Percentiles rank a stretch among this genome's conserved stretches.
These are phyloP conservation scores for Drosophila pallidifrons DNA, from an alignment of 1,140 invertebrate genomes.

Conservation along the genomic window DNA sequence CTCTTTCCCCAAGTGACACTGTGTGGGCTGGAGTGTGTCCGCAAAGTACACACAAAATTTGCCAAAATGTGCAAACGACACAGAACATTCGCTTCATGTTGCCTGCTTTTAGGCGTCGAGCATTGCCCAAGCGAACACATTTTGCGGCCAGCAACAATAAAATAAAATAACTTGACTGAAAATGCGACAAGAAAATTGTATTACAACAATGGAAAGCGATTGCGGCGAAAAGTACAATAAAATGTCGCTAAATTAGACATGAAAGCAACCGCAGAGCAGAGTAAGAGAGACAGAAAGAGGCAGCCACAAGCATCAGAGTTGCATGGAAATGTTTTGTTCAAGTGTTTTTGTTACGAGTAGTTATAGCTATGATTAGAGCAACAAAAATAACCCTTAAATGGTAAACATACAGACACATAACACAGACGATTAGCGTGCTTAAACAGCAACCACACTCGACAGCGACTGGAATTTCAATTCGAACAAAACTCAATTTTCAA, in stretches of 20 bases:
- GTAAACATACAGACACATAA: too few relatives aligned
- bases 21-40: slow-evolving; percentile 41
- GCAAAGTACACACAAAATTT: slow-evolving; percentile 64
- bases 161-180: slow-evolving; percentile 67
- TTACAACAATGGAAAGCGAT: slow-evolving; percentile 81
- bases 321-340: slow-evolving; percentile 32
- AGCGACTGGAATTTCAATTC: not conserved
- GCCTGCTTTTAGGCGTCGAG: slow-evolving; percentile 68
- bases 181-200: slow-evolving; percentile 82
- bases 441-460: not conserved
- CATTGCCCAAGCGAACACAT: slow-evolving; percentile 58
- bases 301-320: slow-evolving; percentile 4
- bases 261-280: slow-evolving; percentile 69
- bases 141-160: slow-evolving; percentile 73
- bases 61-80: slow-evolving; percentile 75
- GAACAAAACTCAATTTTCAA: slow-evolving; percentile 12
- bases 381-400: not conserved
- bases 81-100: slow-evolving; percentile 56
- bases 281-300: slow-evolving; percentile 14
- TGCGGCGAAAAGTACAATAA: slow-evolving; percentile 82
- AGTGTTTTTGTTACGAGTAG: not conserved
- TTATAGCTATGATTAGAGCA: slow-evolving; percentile 12
- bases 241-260: slow-evolving; percentile 83
- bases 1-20: not conserved
- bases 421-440: slow-evolving; percentile 1